Base-by-base conservation (phyloP, 1,140 invertebrate genomes). In the Anoplophora glabripennis region DNA sequence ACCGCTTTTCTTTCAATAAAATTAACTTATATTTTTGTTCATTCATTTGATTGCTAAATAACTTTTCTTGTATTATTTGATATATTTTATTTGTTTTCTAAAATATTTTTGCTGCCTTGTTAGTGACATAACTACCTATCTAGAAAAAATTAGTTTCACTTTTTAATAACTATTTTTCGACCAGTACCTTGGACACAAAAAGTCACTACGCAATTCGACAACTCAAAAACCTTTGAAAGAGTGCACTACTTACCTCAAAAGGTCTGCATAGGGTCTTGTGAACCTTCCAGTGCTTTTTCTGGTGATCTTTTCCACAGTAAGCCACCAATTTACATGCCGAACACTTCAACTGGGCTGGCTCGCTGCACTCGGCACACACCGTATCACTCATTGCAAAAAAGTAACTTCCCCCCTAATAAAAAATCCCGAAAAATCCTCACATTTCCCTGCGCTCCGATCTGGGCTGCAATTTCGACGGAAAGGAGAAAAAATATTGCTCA, bases 241-340 rank as follows among this genome's bases (percentile, higher is more conserved):
- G 14, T 18, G 4, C 10, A 45, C 17, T 15, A 66, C 60, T 70
- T 76, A 81, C 72, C 75, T 78, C 79, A 75, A 81, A 87, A 1
- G 83, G 77, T 38, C 78, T 78, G 65, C 89, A 91, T 7, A 73
- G 36, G 3, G 61, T 71, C 61, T 86, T 89, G 65, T 91, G 89
- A 1, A 72, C 69, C 41, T 82, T 81, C 88, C 89, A 90, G 61
- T 90, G 82, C 38, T 76, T 69, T 44, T 82, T 83, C 67, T 90
- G 89, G 67, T 90, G 89, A 12, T 87, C 83, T 56, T 81, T 83
- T n/a, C 69, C 72, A 70, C 86, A 88, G 68, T 91, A 91, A 56
- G 81, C 82, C 7, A 83, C 80, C 4, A 74, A 57, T 61, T 80
- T 84, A 68, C 89, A 91, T 18, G 76, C 80, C 7, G 82, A 80